Base-by-base conservation (phyloP, 2,113 vertebrate genomes). In the Nerophis lumbriciformis region DNA sequence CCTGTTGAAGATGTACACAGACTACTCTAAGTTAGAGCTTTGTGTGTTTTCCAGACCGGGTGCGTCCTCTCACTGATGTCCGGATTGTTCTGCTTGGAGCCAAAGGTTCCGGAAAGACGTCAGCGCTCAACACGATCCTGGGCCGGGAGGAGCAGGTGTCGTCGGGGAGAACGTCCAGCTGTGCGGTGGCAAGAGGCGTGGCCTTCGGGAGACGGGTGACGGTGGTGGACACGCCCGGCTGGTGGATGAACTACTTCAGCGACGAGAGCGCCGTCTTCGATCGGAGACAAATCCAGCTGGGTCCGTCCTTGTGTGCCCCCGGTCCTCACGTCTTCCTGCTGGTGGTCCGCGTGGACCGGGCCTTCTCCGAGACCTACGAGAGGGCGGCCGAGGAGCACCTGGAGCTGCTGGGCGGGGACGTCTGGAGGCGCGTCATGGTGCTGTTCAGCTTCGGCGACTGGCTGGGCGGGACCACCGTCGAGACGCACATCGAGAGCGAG, bases 171-270 rank as follows among this genome's bases (percentile, higher is more conserved):
- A 90, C 88, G 1, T 67, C 81, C 6, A 55, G 14, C 49, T 84
- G 86, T 14, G 0, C 1, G 13, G 69, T 52, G 0, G 66, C 61
- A 47, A 21, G 14, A 6, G 68, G 70, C 0, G 45, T 55, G 11
- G 75, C 77, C 36, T 80, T 84, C 15, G 86, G 76, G 45, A 71
- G 84, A 61, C 72, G 65, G 28, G 15, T 90, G 65, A 87, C 85
- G 0, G 72, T 83, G 63, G 87, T 90, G 62, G 87, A 90, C 81
- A 89, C 88, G 0, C 89, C 88, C 0, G 89, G 89, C 55, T 90
- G 89, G 89, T 90, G 89, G 89, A 86, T 72, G 84, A 90, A 90
- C 79, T 88, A 85, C 79, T 86, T 80, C 49, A 21, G 58, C 3
- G 53, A 80, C 0, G 79, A 90, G 59, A 88, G 53, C 2, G n/a